phyloP scores from a whole-genome alignment of 2,113 vertebrate genomes.

The Sphyrna mokarran region DNA sequence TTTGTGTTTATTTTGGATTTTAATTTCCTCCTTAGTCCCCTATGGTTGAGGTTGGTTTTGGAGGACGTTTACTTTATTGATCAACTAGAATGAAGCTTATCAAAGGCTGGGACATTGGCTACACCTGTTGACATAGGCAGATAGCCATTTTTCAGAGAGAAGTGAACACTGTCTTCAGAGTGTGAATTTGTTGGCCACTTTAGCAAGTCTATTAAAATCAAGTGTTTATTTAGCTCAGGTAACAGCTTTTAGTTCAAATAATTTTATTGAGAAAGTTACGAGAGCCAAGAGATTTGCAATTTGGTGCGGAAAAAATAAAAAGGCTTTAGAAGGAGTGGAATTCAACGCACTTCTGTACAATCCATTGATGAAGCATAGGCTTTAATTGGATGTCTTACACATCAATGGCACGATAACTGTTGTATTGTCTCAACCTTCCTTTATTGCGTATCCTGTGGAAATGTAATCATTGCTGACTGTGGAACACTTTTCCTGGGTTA shows the following conservation, averaged over 20 bases:
- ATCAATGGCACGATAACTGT: not conserved
- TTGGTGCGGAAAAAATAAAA: not conserved
- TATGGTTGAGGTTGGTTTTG: not conserved
- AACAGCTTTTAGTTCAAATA: not conserved
- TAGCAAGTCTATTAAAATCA: not conserved
- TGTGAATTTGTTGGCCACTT: not conserved
- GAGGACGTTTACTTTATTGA: not conserved
- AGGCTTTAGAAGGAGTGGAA: not conserved
- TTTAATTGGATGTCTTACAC: not conserved
- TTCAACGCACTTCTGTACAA: too few relatives aligned
- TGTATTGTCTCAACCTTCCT: not conserved
- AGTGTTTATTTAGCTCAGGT: not conserved
- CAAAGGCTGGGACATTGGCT: not conserved
- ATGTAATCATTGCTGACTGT: not conserved
- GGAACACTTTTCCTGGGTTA: not conserved
- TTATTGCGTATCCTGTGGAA: not conserved
- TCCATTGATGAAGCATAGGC: too few relatives aligned
- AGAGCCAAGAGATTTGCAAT: slow-evolving; percentile 1
- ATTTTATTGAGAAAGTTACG: not conserved
- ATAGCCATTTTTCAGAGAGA: not conserved
- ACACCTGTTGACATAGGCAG: not conserved
- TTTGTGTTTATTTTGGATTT: not conserved
- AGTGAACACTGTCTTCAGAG: not conserved
- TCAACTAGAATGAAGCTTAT: not conserved
- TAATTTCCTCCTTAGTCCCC: not conserved